Conservation (phyloP, 64 coral and sea anemone species). For the Stichodactyla helianthus region DNA sequence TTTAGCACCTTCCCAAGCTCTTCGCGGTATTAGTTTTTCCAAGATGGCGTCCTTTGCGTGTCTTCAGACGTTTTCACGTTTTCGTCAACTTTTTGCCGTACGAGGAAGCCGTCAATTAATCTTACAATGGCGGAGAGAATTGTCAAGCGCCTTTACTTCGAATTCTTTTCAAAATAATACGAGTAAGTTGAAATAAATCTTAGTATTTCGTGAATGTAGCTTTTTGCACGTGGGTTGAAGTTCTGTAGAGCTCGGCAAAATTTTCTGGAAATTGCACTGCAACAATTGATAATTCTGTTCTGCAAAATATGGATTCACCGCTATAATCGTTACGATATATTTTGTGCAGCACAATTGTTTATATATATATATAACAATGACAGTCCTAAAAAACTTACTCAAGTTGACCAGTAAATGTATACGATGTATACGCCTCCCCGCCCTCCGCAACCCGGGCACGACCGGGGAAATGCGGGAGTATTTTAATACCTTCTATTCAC, state of each 20-base stretch:
- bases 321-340: background rate
- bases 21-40: background rate
- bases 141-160: background rate
- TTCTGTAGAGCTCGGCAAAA: background rate
- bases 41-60: slow-evolving; percentile 18
- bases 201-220: background rate
- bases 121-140: background rate
- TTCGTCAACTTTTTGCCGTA: background rate
- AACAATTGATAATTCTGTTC: background rate
- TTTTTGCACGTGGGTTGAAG: background rate
- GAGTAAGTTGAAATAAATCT: background rate
- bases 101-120: background rate
- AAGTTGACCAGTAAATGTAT: too few relatives aligned
- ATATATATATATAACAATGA: too few relatives aligned
- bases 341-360: too few relatives aligned
- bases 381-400: too few relatives aligned
- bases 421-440: too few relatives aligned
- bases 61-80: slow-evolving; percentile 11
- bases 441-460: too few relatives aligned
- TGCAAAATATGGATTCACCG: background rate
- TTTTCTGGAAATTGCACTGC: background rate
- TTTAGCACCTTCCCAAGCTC: background rate
- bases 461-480: too few relatives aligned
- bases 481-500: too few relatives aligned
- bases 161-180: background rate